Base-by-base conservation (phyloP, 2,888 invertebrate genomes). In the Drosophila parthenogenetica region DNA sequence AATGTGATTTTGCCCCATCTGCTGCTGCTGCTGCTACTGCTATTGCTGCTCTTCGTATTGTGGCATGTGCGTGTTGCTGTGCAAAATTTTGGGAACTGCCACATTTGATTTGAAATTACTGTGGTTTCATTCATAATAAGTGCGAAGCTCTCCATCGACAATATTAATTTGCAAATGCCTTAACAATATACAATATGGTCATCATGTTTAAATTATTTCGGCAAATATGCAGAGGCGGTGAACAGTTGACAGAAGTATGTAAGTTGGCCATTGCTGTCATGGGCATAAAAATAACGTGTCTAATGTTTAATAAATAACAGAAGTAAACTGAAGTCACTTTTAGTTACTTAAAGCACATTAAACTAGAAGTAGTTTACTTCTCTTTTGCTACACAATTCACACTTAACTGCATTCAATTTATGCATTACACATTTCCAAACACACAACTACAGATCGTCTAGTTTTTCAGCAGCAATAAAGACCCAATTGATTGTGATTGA, bases 91-190 rank as follows among this genome's bases (percentile, higher is more conserved):
- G 54, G 54, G 19, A 22, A 49, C 32, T 40, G 55, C 25, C 59
- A 66, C 57, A 62, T 49, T 67, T 75, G 70, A 75, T 64, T 66
- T 75, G 67, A 74, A 70, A 64, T 74, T 74, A 77, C 70, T 77
- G 70, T 54, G 66, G 48, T 60, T 73, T 73, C 59, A 53, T 45
- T 61, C 35, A 40, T 46, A 57, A 64, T 29, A 69, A 54, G 49
- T 42, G 43, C 32, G 35, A 57, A 68, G 46, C 53, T 48, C 46
- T 40, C 29, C 8, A 40, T 25, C n/a, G 10, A 42, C 32, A 5
- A 40, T 16, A 61, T 40, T 70, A 14, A 40, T 35, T 51, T 19
- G 22, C 17, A 1, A 29, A 25, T 10, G 32, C 19, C 10, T 53
- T 32, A 4, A 49, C 13, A 13, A 13, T 8, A 57, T 16, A 22